phyloP scores from a whole-genome alignment of 2,888 invertebrate species.

The Aspidiotus rigidus region DNA sequence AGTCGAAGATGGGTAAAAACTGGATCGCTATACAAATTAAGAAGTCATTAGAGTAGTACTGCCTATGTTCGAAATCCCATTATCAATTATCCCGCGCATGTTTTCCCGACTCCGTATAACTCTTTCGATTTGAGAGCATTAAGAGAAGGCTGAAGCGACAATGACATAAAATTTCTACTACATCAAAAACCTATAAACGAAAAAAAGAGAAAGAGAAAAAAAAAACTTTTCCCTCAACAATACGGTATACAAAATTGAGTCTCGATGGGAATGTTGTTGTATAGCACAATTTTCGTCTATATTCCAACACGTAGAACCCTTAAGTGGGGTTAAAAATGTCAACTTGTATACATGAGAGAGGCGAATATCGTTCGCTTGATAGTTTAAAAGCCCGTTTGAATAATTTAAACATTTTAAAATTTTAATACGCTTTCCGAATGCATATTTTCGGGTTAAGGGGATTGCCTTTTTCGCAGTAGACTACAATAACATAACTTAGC shows the following conservation, averaged over 20 bases:
- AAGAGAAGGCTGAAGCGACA: no score
- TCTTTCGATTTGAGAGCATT: no score
- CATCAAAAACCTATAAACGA: no score
- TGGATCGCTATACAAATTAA: not conserved
- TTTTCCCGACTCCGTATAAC: no score
- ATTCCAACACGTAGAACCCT: conserved; percentile 21
- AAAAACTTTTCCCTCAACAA: no score
- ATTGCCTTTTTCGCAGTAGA: conserved; percentile 31
- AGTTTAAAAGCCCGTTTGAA: conserved; percentile 39
- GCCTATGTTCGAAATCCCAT: no score
- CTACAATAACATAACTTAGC: conserved; percentile 29
- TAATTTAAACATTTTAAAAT: conserved; percentile 37
- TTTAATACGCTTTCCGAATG: conserved; percentile 34
- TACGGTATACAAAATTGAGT: not conserved
- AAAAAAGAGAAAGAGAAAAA: no score
- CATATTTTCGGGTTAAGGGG: conserved; percentile 33
- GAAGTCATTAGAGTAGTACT: not conserved
- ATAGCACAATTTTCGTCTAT: not conserved
- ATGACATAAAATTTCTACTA: no score
- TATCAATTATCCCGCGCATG: no score
- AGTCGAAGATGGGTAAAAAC: not conserved
- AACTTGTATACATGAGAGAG: conserved; percentile 17
- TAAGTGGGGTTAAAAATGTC: conserved; percentile 32
- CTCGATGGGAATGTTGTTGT: not conserved
- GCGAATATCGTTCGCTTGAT: conserved; percentile 36